Evolutionary conservation across 2,113 vertebrate species (phyloP).

Genomic region (Amphiprion percula): DNA sequence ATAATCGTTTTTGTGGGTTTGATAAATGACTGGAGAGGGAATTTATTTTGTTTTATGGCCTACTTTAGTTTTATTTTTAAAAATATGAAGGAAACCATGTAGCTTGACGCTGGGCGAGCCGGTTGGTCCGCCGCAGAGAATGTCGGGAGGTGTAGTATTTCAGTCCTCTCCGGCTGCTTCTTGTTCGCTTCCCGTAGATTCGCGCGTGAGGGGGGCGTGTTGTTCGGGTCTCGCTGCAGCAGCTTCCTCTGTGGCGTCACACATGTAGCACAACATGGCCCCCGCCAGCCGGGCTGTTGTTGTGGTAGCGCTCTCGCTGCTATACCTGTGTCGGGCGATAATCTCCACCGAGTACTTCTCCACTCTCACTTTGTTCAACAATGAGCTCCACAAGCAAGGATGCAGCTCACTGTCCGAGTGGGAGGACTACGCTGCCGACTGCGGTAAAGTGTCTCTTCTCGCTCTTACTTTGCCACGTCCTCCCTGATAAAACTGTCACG

Average conservation of each 20-base stretch:
- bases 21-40: too few species aligned
- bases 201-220: conserved; percentile 39
- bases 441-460: conserved; percentile 79
- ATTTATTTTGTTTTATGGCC: too few species aligned
- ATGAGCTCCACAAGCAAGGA: conserved; percentile 84
- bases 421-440: conserved; percentile 86
- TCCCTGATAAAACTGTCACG: conserved; percentile 55
- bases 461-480: conserved; percentile 79
- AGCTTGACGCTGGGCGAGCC: not conserved
- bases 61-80: conserved; percentile 23
- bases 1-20: too few species aligned
- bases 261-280: conserved; percentile 85
- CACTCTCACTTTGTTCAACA: conserved; percentile 84
- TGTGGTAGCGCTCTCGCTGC: conserved; percentile 72
- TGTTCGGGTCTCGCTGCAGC: conserved; percentile 39
- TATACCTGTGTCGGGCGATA: conserved; percentile 66
- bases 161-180: not conserved
- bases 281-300: conserved; percentile 79
- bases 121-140: conserved; percentile 37
- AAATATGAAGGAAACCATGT: not conserved
- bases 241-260: conserved; percentile 74
- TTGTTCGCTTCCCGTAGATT: conserved; percentile 8
- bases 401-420: conserved; percentile 86
- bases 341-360: conserved; percentile 84
- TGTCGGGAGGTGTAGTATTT: conserved; percentile 78